A percentile compares a stretch with the other conserved stretches of the same genome.
phyloP scores from a whole-genome alignment of 2,113 vertebrate species.

The Sapayoa aenigma region DNA sequence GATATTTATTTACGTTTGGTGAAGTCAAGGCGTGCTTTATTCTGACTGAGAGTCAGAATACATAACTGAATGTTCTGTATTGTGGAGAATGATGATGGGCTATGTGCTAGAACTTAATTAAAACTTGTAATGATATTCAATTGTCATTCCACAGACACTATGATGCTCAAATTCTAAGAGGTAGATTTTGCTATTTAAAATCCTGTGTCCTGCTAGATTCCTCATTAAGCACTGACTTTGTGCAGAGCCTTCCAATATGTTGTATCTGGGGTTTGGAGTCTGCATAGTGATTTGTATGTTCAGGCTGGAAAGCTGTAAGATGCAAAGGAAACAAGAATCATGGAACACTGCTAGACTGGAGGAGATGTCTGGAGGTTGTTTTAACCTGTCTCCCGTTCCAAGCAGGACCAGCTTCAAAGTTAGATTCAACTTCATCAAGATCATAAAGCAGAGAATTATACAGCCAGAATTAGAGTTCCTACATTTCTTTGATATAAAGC shows the following conservation, averaged over 20 bases:
- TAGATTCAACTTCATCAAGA: neutral
- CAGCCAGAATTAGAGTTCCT: neutral
- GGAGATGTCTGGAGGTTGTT: neutral
- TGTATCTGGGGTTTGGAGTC: neutral
- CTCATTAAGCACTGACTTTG: neutral
- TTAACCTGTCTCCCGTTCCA: neutral
- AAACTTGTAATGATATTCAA: neutral
- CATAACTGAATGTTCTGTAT: neutral
- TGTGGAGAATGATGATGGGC: neutral
- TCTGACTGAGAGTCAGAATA: neutral
- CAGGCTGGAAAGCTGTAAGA: neutral
- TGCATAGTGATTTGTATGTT: neutral
- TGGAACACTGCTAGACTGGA: neutral
- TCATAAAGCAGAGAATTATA: neutral
- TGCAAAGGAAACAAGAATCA: neutral
- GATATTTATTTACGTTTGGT: neutral
- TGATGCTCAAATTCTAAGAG: neutral
- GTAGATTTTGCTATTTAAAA: constrained; percentile 1
- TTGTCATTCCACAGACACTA: neutral
- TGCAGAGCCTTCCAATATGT: neutral
- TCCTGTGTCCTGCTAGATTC: neutral
- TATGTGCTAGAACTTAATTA: neutral
- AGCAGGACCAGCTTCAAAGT: constrained; percentile 6
- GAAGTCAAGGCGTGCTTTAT: neutral
- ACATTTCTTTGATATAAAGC: constrained; percentile 5